A percentile compares a stretch with the other conserved stretches of the same genome.
phyloP scores from a whole-genome alignment of 2,113 vertebrate genomes.

The Pantherophis guttatus region DNA sequence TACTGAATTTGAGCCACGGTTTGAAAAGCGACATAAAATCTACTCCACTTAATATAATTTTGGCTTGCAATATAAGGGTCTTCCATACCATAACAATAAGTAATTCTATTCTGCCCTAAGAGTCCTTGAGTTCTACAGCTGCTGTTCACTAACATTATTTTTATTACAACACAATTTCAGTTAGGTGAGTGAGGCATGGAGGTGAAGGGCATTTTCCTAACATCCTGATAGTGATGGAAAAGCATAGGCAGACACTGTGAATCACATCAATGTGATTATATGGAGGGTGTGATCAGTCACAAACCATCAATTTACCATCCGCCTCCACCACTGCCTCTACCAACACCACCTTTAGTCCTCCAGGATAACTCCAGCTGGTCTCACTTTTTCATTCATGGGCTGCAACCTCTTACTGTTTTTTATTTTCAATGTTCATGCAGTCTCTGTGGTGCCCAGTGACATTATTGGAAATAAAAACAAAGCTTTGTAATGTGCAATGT shows the following conservation, averaged over 20 bases:
- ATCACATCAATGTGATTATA: not conserved
- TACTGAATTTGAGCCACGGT: conserved; percentile 6
- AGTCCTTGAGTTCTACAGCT: not conserved
- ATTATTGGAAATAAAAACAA: not conserved
- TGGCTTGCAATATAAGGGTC: not conserved
- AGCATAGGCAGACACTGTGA: not conserved
- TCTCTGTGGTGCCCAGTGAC: not conserved
- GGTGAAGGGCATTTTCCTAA: not conserved
- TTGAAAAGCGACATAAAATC: not conserved
- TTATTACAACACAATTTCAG: not conserved
- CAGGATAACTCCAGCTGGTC: not conserved
- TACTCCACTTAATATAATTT: conserved; percentile 24
- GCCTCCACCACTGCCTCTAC: not conserved
- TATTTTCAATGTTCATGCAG: not conserved
- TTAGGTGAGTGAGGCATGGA: not conserved
- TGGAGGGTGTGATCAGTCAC: not conserved
- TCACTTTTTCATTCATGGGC: not conserved
- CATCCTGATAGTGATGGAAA: conserved; percentile 5
- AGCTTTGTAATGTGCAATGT: not conserved
- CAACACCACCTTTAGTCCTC: not conserved
- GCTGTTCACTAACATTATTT: not conserved
- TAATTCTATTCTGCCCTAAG: not conserved
- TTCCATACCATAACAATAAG: not conserved
- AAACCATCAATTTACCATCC: not conserved
- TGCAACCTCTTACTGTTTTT: not conserved